Base-by-base conservation (phyloP, 2,113 vertebrate species). In the Prunella himalayana region DNA sequence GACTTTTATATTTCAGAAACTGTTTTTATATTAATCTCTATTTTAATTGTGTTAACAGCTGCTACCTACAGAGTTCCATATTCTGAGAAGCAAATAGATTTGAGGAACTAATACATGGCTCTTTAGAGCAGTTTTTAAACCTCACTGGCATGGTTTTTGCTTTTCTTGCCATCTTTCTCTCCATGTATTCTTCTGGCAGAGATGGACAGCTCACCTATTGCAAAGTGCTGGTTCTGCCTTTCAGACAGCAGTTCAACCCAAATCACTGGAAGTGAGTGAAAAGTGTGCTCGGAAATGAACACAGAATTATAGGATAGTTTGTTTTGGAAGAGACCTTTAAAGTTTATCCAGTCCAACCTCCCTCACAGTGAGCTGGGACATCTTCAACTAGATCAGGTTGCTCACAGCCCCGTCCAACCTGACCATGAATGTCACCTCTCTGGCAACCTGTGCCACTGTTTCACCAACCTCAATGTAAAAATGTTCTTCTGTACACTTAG, bases 11-110 rank as follows among this genome's bases (percentile, higher is more conserved):
- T 97, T 97, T 95, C 90, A 97, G 96, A 97, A 98, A 98, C 93
- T 96, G 94, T 85, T 97, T 97, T 97, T 95, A 94, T 97, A 98
- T 97, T 98, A 98, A 98, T 98, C 95, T 97, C 70, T 97, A 98
- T 97, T 97, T 98, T 98, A 98, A 97, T 97, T 98, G 96, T 92
- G 94, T 96, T 96, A 98, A 97, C 94, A 97, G 95, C 96, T 97
- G 96, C 95, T 98, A 97, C 95, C 96, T 97, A 95, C 94, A 98
- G 96, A 97, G 88, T 97, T 96, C 90, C 85, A 96, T 92, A 94
- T 75, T 94, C 87, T 92, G 82, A 96, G 86, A 98, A 49, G 90
- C 95, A 97, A 98, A 97, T 21, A 97, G 93, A 96, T 95, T 94
- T 92, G 92, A 97, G 91, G 96, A 90, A 97, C 95, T 88, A 97